Percentiles rank a stretch among this genome's conserved stretches.
Evolutionary conservation across 1,140 invertebrate genomes (phyloP).

Genomic region (Diachasma alloeum): DNA sequence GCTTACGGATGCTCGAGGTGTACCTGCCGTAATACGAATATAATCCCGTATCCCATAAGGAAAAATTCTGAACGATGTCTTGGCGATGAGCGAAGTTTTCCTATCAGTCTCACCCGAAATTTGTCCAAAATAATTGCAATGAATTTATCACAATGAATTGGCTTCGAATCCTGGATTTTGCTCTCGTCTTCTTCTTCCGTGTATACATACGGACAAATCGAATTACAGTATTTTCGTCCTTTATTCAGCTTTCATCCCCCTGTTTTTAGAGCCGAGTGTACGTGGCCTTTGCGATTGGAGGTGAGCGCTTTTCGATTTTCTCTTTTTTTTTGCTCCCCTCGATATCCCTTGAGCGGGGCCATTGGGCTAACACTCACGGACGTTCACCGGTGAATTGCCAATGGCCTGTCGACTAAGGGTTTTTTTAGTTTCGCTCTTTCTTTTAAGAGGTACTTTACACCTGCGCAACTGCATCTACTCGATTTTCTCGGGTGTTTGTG

Average conservation of each 20-base stretch:
- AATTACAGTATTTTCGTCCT: neutral
- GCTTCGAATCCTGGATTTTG: too few relatives aligned
- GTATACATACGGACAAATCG: too few relatives aligned
- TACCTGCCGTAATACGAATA: neutral
- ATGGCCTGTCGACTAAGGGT: neutral
- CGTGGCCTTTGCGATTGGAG: neutral
- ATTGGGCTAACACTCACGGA: neutral
- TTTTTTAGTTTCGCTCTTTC: neutral
- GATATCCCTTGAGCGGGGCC: too few relatives aligned
- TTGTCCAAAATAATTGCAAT: neutral
- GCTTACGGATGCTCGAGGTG: slow-evolving; percentile 14
- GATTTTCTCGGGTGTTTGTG: neutral
- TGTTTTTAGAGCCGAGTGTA: neutral
- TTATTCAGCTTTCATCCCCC: neutral
- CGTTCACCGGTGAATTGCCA: neutral
- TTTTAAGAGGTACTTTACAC: slow-evolving; percentile 19
- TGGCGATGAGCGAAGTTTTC: neutral
- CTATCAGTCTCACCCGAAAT: neutral
- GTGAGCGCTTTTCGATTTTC: neutral
- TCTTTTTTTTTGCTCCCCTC: neutral
- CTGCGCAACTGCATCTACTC: slow-evolving; percentile 20
- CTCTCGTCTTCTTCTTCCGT: too few relatives aligned
- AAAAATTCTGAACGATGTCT: neutral
- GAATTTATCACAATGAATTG: too few relatives aligned
- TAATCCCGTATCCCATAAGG: neutral